Base-by-base conservation (phyloP, 2,888 invertebrate species). In the Plagodis pulveraria region DNA sequence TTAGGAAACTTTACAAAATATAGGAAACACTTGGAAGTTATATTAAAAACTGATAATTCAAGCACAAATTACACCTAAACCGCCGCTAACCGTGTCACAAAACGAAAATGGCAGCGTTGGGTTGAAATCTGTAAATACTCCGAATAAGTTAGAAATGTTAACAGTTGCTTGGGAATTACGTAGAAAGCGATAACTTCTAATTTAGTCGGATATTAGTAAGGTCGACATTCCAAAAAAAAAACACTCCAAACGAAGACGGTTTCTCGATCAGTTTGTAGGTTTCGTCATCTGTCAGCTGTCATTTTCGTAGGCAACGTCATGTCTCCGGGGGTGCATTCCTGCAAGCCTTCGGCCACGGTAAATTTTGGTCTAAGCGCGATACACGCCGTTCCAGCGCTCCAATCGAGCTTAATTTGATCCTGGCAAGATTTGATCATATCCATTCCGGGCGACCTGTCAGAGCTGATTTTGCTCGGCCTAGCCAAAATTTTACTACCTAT, bases 71-170 rank as follows among this genome's bases (percentile, higher is more conserved):
- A 81, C 78, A 82, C 80, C 80, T 75, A 76, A 75, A 83, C 86
- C 80, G 82, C 91, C 88, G 86, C 87, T 84, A 82, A 80, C 85
- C 84, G 87, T 92, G 89, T 85, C 90, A 90, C 89, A 91, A 91
- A 92, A 91, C 89, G 91, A 92, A 92, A 91, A 92, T 92, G 91
- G 91, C 91, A 92, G 91, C 91, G 87, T 81, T 80, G 80, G 80
- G 87, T 81, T 80, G 80, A 80, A 81, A 75, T 80, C 75, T 80
- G 73, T 77, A 73, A 66, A 71, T 65, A 70, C 65, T 43, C 64
- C 66, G 63, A 65, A 67, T n/a, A 71, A 72, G 65, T 67, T 51
- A 55, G 56, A 56, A 63, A 45, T 45, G 22, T 22, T 12, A 45
- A 44, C 46, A n/a, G 53, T 50, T 38, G 52, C 49, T 42, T 5